Conservation (phyloP, 2,797 vertebrate genomes). For the Miichthys miiuy region DNA sequence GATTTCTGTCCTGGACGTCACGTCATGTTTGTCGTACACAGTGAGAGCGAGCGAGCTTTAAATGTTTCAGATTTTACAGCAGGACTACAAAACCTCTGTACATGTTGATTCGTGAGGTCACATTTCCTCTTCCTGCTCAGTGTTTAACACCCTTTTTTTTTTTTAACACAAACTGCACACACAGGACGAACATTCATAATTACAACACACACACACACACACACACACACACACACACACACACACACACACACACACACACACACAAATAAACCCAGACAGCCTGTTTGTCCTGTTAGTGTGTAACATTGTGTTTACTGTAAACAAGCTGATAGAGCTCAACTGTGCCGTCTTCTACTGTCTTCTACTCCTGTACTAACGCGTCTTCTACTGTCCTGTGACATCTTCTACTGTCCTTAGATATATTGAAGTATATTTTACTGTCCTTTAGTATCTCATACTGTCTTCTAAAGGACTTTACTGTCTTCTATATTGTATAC, state of each 20-base stretch:
- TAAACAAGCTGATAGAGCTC: background rate
- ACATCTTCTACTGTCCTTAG: background rate
- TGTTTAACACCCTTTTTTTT: constrained; percentile 21
- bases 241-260: too few species aligned
- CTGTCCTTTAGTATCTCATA: background rate
- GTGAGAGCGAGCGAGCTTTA: background rate
- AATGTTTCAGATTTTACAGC: background rate
- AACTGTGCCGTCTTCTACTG: background rate
- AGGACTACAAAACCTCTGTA: background rate
- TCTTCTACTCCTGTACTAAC: too few species aligned
- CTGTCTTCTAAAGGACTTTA: background rate
- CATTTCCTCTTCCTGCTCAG: constrained; percentile 30
- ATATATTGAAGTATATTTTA: background rate
- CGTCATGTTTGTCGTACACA: background rate
- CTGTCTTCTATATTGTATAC: too few species aligned
- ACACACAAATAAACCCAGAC: background rate
- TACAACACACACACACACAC: background rate
- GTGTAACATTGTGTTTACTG: background rate
- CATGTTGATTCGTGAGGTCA: constrained; percentile 11
- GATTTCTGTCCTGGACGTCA: background rate
- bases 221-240: too few species aligned
- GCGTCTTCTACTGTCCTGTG: background rate
- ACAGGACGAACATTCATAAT: background rate
- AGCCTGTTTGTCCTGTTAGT: background rate
- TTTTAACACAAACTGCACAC: background rate